Base-by-base conservation (phyloP, 2,888 invertebrate species). In the Hydrotaea cyrtoneurina region DNA sequence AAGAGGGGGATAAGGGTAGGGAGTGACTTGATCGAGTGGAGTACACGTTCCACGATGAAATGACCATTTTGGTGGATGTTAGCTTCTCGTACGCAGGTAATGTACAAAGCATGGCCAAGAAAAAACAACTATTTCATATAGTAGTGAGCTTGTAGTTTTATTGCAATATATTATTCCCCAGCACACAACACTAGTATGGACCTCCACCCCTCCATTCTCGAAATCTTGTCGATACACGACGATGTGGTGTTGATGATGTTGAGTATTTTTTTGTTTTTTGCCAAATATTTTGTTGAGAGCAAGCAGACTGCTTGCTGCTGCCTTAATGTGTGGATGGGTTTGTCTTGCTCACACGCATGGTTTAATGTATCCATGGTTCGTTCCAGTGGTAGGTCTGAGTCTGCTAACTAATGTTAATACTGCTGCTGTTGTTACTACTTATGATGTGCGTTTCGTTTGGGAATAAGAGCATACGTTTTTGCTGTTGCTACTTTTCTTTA, bases 351-450 rank as follows among this genome's bases (percentile, higher is more conserved):
- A 39, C 76, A 73, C 79, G 69, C 76, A 73, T 82, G 50, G 57
- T 59, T 62, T 46, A 79, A 73, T 74, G 39, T 71, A 75, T 64
- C 15, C 46, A 64, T 19, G 11, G 87, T 84, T 88, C 86, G 87
- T 84, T 88, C 86, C 87, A 88, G 83, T 88, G 82, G 82, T 76
- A 86, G 83, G 75, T 88, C 87, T 88, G 86, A 86, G 86, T 88
- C 86, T 88, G 76, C 73, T 69, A 84, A 72, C 69, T 77, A 80
- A 77, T 76, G 59, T 76, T 80, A 43, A 11, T 73, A 72, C 86
- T 76, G 50, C 17, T 57, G 39, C 43, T 77, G 69, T 66, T 71
- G 21, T n/a, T 46, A 10, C 72, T 78, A 59, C 39, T 39, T 39
- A 39, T 39, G 39, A 39, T 39, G 39, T 39, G 39, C 39, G 43